Conservation (phyloP, 2,888 invertebrate species). For the Gandaritis pyraliata region DNA sequence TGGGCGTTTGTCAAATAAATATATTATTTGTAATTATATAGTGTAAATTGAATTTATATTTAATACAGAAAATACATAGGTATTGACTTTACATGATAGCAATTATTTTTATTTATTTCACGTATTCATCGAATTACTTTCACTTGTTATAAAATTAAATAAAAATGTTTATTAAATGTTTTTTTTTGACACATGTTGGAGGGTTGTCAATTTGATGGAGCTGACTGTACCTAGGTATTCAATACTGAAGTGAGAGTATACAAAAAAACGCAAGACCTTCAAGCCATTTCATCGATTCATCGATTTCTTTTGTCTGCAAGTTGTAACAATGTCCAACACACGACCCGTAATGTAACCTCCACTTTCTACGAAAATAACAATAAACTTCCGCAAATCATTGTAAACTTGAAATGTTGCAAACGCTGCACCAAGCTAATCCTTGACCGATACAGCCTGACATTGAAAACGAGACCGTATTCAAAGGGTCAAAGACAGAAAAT, state of each 20-base stretch:
- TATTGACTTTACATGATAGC: no score
- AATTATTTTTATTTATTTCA: no score
- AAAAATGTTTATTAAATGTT: no score
- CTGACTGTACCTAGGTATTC: no score
- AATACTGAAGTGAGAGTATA: constrained; percentile 8
- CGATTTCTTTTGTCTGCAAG: constrained; percentile 42
- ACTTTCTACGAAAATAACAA: constrained; percentile 69
- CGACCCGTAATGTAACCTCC: constrained; percentile 64
- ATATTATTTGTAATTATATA: no score
- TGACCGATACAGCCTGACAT: constrained; percentile 46
- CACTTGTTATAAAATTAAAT: no score
- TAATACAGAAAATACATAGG: no score
- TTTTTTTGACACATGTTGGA: no score
- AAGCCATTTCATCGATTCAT: constrained; percentile 29
- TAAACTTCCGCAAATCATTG: constrained; percentile 63
- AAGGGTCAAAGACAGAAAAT: constrained; percentile 19
- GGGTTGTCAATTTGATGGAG: no score
- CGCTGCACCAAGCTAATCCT: constrained; percentile 49
- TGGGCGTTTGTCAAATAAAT: neutral
- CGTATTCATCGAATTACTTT: no score
- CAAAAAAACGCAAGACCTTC: constrained; percentile 22
- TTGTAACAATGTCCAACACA: constrained; percentile 46
- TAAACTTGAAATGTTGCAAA: constrained; percentile 57
- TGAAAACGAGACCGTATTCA: constrained; percentile 26
- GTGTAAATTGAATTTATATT: no score